Evolutionary conservation across 2,797 vertebrate genomes (phyloP).

Genomic region (Phalloptychus januarius): DNA sequence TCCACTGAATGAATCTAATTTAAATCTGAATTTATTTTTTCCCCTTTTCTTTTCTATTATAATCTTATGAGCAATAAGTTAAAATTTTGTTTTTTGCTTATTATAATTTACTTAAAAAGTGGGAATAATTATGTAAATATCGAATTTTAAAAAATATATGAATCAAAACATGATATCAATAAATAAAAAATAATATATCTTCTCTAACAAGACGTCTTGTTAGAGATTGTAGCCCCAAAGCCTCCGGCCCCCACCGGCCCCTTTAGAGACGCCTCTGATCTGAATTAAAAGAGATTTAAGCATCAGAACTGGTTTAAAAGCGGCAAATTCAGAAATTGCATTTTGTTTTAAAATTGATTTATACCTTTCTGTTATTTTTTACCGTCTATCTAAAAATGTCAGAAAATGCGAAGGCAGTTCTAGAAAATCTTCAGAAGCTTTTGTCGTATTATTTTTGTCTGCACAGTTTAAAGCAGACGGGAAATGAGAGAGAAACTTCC

Average conservation of each 20-base stretch:
- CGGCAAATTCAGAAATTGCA: background rate
- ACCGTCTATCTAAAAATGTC: background rate
- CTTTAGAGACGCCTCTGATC: background rate
- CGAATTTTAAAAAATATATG: background rate
- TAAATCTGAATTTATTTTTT: background rate
- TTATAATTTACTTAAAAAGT: background rate
- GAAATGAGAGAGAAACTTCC: conserved; percentile 21
- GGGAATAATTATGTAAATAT: background rate
- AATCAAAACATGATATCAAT: background rate
- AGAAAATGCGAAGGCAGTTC: background rate
- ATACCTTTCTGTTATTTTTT: background rate
- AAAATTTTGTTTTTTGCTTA: background rate
- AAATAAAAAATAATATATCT: background rate
- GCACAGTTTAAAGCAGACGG: background rate
- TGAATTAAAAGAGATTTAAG: background rate
- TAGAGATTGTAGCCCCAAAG: background rate
- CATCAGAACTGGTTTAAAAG: background rate
- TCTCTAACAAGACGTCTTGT: background rate
- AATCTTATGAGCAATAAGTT: background rate
- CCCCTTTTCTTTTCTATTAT: background rate
- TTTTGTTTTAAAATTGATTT: background rate
- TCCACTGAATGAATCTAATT: background rate
- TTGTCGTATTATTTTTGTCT: background rate
- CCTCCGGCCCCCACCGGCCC: background rate
- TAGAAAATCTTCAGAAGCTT: background rate